Percentiles rank a stretch among this genome's conserved stretches.
Conservation (phyloP, 2,113 vertebrate genomes). For the Elaphurus davidianus region DNA sequence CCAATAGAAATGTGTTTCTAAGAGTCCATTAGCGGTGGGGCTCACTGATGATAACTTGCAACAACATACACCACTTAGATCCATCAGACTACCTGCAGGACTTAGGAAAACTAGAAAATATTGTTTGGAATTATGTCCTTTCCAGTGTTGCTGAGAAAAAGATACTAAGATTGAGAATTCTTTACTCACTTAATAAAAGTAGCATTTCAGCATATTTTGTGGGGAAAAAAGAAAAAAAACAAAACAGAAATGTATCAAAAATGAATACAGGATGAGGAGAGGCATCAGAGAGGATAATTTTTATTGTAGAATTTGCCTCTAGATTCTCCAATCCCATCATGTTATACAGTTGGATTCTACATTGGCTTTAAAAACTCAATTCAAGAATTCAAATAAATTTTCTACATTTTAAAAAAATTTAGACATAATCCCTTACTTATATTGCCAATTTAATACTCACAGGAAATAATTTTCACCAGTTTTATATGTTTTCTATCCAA, state of each 20-base stretch:
- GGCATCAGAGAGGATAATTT: background rate
- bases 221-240: background rate
- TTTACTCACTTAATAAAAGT: background rate
- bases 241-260: background rate
- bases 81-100: background rate
- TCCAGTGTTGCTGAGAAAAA: background rate
- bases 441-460: background rate
- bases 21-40: background rate
- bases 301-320: background rate
- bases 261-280: fast-evolving
- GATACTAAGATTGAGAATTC: background rate
- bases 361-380: background rate
- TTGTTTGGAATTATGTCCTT: background rate
- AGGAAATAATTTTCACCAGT: background rate
- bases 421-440: background rate
- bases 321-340: background rate
- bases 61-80: background rate
- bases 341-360: background rate
- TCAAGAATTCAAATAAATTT: background rate
- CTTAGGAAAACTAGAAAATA: background rate
- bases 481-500: background rate
- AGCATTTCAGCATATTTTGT: background rate
- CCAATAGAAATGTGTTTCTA: background rate
- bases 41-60: background rate
- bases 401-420: background rate